Evolutionary conservation across 2,797 vertebrate species (phyloP).

Genomic region (Orientallactaga sibirica): DNA sequence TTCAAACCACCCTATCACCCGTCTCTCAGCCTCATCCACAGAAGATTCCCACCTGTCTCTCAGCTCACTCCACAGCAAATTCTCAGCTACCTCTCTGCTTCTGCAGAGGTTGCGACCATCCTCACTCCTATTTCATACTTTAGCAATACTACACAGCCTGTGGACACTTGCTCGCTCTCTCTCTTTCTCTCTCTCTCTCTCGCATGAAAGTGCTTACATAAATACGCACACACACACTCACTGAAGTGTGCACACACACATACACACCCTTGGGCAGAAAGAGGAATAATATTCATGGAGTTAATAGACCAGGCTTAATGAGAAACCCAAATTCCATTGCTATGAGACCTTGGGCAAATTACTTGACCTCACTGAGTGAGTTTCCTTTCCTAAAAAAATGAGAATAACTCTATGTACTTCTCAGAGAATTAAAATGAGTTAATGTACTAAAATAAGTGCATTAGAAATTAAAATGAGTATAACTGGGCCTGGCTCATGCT

Average conservation of each 20-base stretch:
- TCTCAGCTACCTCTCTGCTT: no score
- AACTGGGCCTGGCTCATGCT: not conserved
- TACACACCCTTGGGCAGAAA: rapidly evolving
- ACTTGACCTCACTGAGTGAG: not conserved
- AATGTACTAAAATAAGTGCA: not conserved
- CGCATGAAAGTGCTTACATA: no score
- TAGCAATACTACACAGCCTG: not conserved
- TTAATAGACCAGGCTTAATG: not conserved
- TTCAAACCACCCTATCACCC: no score
- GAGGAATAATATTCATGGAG: not conserved
- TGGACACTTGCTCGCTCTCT: not conserved
- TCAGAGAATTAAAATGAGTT: conserved; percentile 31
- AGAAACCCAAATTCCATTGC: not conserved
- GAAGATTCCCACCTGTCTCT: no score
- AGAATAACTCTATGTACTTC: not conserved
- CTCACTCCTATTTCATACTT: not conserved
- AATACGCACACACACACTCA: rapidly evolving
- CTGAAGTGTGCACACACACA: not conserved
- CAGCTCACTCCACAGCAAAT: not conserved
- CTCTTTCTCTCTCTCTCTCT: not conserved
- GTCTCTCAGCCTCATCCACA: no score
- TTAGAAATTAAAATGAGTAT: conserved; percentile 31
- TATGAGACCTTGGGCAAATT: not conserved
- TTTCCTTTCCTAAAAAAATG: conserved; percentile 37
- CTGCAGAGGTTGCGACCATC: not conserved